Base-by-base conservation (phyloP, 1,140 invertebrate species). In the Rhyacophila brunnea region DNA sequence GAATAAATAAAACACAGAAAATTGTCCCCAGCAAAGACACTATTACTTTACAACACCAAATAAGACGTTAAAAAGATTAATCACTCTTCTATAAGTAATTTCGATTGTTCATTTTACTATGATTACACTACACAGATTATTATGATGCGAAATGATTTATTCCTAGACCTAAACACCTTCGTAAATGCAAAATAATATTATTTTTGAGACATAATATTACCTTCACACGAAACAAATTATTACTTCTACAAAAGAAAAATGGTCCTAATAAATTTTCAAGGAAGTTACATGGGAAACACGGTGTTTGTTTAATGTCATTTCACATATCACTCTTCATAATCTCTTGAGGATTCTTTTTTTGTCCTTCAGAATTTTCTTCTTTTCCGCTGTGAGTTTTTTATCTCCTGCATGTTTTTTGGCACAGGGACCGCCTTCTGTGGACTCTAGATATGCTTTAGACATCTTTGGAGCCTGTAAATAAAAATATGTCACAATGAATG, bases 261-360 rank as follows among this genome's bases (percentile, higher is more conserved):
- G 23, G 23, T 28, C 23, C 23, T 28, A 28, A 28, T 28, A 28
- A 5, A 28, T 28, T 28, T 28, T 28, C 23, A 28, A 28, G 23
- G 23, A 28, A 28, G 23, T 28, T 28, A 28, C 23, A 28, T 28
- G 23, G 50, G 40, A 53, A 53, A 53, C 50, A 53, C 38, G 43
- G 23, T 28, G 23, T 40, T 15, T 40, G 3, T 15, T 40, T n/a
- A 46, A 46, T 14, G 13, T 19, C 17, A 14, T 46, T 46, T 46
- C 17, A 17, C 44, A 4, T n/a, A 42, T 28, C 48, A 48, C 52
- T 38, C 34, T 73, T 93, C 88, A 93, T 86, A 94, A 88, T 81
- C 91, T 83, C 74, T 94, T 94, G 44, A 94, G 79, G 63, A 90
- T 90, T 75, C 90, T 84, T 70, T 91, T 93, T 75, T 93, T 93